These are phyloP conservation scores for Aptenodytes forsteri DNA, from an alignment of 2,113 vertebrate genomes.

Conservation along the genomic window DNA sequence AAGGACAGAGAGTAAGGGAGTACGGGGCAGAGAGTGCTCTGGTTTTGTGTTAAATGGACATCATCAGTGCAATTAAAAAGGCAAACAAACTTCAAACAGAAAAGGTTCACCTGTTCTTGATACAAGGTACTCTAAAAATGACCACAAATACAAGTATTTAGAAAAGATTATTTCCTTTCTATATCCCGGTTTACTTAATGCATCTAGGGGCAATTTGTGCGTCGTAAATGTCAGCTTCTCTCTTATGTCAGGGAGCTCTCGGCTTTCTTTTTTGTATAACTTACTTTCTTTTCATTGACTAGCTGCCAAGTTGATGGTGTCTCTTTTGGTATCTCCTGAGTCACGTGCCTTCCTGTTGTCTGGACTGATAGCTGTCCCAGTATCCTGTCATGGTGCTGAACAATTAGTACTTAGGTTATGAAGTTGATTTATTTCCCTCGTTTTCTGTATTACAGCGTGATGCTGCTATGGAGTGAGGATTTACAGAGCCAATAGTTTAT, in stretches of 20 bases:
- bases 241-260: neutral
- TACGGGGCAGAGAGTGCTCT: neutral
- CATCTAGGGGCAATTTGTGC: neutral
- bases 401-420: neutral
- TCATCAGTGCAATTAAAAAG: neutral
- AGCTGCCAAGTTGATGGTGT: neutral
- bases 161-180: conserved; percentile 44
- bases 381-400: neutral
- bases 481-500: neutral
- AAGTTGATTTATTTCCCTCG: neutral
- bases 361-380: neutral
- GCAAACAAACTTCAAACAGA: conserved; percentile 34
- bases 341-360: neutral
- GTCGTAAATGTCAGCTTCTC: neutral
- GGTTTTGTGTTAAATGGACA: neutral
- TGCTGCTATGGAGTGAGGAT: neutral
- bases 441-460: neutral
- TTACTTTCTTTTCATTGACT: neutral
- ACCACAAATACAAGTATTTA: neutral
- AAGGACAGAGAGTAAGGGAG: neutral
- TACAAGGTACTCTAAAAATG: conserved; percentile 31
- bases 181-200: conserved; percentile 7
- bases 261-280: neutral
- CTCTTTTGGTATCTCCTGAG: neutral
- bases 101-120: conserved; percentile 14